A percentile compares a stretch with the other conserved stretches of the same genome.
Conservation (phyloP, 23 tunicate species). For the Diplosoma virens region DNA sequence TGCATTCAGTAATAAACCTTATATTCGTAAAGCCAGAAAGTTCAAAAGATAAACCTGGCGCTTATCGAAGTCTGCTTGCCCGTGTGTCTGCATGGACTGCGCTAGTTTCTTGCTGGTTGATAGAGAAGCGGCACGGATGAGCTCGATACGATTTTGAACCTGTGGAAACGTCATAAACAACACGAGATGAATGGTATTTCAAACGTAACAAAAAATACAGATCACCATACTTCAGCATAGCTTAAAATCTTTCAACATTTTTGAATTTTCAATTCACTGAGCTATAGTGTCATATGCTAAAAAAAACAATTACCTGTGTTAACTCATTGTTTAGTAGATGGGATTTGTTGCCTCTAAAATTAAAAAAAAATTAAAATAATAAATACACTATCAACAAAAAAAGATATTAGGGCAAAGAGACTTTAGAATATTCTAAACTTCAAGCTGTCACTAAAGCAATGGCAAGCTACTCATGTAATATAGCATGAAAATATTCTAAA, state of each 20-base stretch:
- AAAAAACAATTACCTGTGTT: conserved; percentile 58
- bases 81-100: conserved; percentile 60
- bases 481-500: no score
- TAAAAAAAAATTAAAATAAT: background rate
- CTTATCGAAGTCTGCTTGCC: conserved; percentile 58
- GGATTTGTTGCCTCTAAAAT: conserved; percentile 71
- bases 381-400: background rate
- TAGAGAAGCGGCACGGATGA: conserved; percentile 50
- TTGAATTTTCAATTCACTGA: no score
- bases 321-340: conserved; percentile 70
- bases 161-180: conserved; percentile 8
- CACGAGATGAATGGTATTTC: background rate
- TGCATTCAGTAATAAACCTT: no score
- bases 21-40: no score
- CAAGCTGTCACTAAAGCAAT: no score
- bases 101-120: conserved; percentile 49
- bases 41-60: conserved; percentile 42
- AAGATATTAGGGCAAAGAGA: background rate
- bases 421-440: no score
- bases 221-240: no score
- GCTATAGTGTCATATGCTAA: no score
- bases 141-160: conserved; percentile 73
- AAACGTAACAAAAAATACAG: background rate
- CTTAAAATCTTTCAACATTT: no score
- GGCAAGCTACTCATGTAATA: no score